These are phyloP conservation scores for Clarias batrachus DNA, from an alignment of 2,113 vertebrate species.

Conservation along the genomic window DNA sequence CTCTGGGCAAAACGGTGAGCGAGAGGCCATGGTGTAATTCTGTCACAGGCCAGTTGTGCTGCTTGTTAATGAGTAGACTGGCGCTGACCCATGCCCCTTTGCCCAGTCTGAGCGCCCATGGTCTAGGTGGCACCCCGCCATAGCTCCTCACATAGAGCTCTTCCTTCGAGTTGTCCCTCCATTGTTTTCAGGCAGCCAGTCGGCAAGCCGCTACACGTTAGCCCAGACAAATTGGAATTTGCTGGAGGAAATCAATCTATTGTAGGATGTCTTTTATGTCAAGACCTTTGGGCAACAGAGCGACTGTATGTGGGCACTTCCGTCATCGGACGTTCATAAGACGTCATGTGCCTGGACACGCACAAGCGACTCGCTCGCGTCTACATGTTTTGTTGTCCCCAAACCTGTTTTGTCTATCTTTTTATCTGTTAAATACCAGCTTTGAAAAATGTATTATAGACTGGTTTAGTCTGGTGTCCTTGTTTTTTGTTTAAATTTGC, in stretches of 20 bases:
- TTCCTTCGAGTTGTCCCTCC: not conserved
- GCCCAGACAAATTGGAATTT: constrained; percentile 3
- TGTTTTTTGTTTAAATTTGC: constrained; percentile 65
- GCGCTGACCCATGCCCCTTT: not conserved
- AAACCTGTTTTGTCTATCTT: constrained; percentile 51
- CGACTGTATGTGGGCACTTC: not conserved
- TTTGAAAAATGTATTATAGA: constrained; percentile 12
- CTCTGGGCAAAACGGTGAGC: constrained; percentile 28
- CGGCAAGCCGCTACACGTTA: constrained; percentile 1
- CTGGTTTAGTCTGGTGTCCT: constrained; percentile 8
- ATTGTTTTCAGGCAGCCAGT: constrained; percentile 16
- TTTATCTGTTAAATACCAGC: constrained; percentile 60
- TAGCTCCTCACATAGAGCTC: not conserved
- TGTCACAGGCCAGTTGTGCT: not conserved
- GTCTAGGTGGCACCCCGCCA: constrained; percentile 2
- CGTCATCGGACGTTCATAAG: not conserved
- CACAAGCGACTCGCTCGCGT: not conserved
- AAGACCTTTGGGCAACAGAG: not conserved
- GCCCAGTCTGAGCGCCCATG: not conserved
- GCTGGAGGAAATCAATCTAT: not conserved
- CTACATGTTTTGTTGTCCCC: constrained; percentile 11
- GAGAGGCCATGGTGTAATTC: not conserved
- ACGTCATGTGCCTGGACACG: not conserved
- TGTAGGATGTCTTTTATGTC: not conserved
- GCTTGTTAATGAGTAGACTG: constrained; percentile 14